A percentile compares a stretch with the other conserved stretches of the same genome.
Evolutionary conservation across 2,888 invertebrate genomes (phyloP).

Genomic region (Caenorhabditis macrosperma): DNA sequence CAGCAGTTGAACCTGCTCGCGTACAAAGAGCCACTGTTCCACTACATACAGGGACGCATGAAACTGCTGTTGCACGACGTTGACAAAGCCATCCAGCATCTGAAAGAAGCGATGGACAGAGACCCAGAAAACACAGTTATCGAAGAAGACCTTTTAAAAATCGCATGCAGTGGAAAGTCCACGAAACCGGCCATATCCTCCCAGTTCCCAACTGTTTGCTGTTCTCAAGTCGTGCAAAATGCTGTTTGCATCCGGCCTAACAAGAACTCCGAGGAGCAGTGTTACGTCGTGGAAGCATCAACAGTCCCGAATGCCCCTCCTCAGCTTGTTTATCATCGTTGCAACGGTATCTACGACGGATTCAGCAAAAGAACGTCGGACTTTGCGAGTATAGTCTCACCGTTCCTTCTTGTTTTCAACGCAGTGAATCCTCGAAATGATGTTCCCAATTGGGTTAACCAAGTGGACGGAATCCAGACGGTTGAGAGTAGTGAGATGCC

Average conservation of each 20-base stretch:
- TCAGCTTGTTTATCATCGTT: conserved; percentile 68
- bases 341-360: conserved; percentile 73
- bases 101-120: conserved; percentile 67
- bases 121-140: conserved; percentile 61
- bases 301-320: conserved; percentile 10
- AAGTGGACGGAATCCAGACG: conserved; percentile 63
- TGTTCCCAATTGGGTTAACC: conserved; percentile 52
- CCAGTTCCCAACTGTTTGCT: conserved; percentile 69
- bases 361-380: conserved; percentile 64
- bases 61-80: conserved; percentile 59
- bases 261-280: conserved; percentile 46
- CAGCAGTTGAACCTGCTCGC: conserved; percentile 44
- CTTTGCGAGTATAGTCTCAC: conserved; percentile 68
- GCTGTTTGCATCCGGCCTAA: conserved; percentile 67
- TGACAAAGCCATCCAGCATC: conserved; percentile 62
- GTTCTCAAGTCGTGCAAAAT: conserved; percentile 63
- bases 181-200: conserved; percentile 67
- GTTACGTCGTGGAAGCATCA: conserved; percentile 60
- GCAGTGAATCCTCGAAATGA: conserved; percentile 50
- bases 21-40: conserved; percentile 58
- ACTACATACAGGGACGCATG: conserved; percentile 66
- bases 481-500: conserved; percentile 67
- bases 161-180: conserved; percentile 71
- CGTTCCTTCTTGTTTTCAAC: conserved; percentile 68
- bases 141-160: conserved; percentile 65